Percentiles rank a stretch among this genome's conserved stretches.
Evolutionary conservation across 2,113 vertebrate species (phyloP).

Genomic region (Malurus cyaneus): DNA sequence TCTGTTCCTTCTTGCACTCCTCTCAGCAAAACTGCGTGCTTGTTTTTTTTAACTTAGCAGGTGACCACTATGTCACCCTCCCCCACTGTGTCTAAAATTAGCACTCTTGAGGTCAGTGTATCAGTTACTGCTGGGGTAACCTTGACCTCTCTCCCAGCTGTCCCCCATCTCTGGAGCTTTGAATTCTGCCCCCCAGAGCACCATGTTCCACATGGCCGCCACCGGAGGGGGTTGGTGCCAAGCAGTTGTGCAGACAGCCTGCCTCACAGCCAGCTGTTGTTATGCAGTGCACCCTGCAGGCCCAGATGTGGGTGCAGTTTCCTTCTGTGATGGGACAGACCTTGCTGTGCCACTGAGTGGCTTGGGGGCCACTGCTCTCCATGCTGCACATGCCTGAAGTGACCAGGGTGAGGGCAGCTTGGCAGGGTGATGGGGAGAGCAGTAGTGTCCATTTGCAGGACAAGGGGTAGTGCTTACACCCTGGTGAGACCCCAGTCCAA

Average conservation of each 20-base stretch:
- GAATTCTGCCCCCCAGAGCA: background rate
- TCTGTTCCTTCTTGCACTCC: background rate
- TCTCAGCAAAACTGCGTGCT: background rate
- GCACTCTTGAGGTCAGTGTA: conserved; percentile 40
- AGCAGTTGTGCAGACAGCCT: background rate
- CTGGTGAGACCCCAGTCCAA: background rate
- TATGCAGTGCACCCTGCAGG: background rate
- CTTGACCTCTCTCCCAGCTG: conserved; percentile 54
- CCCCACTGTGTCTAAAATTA: conserved; percentile 52
- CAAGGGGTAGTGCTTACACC: background rate
- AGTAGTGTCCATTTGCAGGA: background rate
- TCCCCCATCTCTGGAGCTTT: background rate
- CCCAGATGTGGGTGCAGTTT: background rate
- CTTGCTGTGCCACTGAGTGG: background rate
- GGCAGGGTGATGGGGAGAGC: background rate
- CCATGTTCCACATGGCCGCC: background rate
- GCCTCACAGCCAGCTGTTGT: conserved; percentile 1
- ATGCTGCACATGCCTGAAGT: background rate
- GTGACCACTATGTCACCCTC: conserved; percentile 30
- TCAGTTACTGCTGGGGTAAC: conserved; percentile 52
- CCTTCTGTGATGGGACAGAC: background rate
- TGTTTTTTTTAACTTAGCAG: conserved; percentile 40
- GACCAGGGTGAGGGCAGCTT: background rate
- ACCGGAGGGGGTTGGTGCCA: background rate
- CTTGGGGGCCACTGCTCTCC: background rate